Conservation (phyloP, 2,888 invertebrate genomes). For the Sericinus montela region DNA sequence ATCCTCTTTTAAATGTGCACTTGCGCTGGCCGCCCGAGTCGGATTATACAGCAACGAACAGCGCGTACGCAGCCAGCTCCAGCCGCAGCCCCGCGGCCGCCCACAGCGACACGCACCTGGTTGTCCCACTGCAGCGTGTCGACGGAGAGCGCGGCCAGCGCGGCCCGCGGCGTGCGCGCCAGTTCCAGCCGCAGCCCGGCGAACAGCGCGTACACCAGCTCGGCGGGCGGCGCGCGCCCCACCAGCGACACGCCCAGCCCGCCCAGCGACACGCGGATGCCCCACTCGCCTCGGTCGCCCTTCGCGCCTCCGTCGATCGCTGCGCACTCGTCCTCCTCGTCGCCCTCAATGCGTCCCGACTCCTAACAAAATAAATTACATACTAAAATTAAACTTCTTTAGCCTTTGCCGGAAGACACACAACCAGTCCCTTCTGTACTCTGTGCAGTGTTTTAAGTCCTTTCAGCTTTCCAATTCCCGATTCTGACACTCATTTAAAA, state of each 20-base stretch:
- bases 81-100: slow-evolving; percentile 88
- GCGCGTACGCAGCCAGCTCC: slow-evolving; percentile 77
- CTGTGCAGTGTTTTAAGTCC: too few species aligned
- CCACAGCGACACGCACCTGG: slow-evolving; percentile 83
- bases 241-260: slow-evolving; percentile 90
- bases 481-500: too few species aligned
- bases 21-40: too few species aligned
- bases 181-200: slow-evolving; percentile 82
- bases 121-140: slow-evolving; percentile 93
- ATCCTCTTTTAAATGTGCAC: too few species aligned
- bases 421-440: too few species aligned
- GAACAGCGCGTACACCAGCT: slow-evolving; percentile 87
- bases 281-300: slow-evolving; percentile 69
- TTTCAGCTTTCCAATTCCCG: too few species aligned
- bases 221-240: slow-evolving; percentile 86
- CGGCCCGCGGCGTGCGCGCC: slow-evolving; percentile 71
- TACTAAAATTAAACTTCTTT: too few species aligned
- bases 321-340: slow-evolving; percentile 31
- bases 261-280: slow-evolving; percentile 80
- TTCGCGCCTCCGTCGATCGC: slow-evolving; percentile 22
- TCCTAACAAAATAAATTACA: slow-evolving; percentile 30
- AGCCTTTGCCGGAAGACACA: too few species aligned
- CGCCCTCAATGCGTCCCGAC: slow-evolving; percentile 48
- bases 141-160: slow-evolving; percentile 84
- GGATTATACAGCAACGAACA: too few species aligned